Evolutionary conservation across 2,888 invertebrate species (phyloP).

Genomic region (Onthophagus sagittarius): DNA sequence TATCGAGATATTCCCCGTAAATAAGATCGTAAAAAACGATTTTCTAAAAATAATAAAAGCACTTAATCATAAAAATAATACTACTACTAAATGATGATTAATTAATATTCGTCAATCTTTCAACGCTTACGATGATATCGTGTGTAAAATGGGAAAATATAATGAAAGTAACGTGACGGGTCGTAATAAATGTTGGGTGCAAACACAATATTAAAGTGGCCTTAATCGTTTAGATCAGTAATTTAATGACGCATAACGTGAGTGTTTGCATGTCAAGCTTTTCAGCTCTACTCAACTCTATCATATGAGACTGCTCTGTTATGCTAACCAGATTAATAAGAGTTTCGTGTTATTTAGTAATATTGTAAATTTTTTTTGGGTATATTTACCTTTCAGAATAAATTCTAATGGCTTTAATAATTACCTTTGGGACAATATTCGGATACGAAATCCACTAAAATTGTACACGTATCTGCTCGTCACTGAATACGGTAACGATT

Average conservation of each 20-base stretch:
- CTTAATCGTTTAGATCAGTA: background rate
- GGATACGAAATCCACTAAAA: background rate
- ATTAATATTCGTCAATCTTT: background rate
- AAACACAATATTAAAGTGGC: background rate
- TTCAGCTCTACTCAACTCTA: background rate
- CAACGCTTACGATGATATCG: background rate
- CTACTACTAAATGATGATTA: background rate
- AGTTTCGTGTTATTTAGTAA: background rate
- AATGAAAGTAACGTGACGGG: background rate
- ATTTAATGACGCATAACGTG: background rate
- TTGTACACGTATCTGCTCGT: background rate
- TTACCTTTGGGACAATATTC: no score
- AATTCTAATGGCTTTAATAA: background rate
- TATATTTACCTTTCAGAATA: background rate
- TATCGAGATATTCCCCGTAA: background rate
- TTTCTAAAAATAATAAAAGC: background rate
- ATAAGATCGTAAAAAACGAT: background rate
- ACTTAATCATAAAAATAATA: background rate
- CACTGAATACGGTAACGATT: constrained; percentile 8
- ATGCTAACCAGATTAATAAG: background rate
- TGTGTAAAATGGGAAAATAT: background rate
- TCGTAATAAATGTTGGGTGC: background rate
- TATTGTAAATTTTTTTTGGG: background rate
- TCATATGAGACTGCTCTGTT: background rate
- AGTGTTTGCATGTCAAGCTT: background rate